Conservation (phyloP, 2,888 invertebrate species). For the Mesorhabditis spiculigera region DNA sequence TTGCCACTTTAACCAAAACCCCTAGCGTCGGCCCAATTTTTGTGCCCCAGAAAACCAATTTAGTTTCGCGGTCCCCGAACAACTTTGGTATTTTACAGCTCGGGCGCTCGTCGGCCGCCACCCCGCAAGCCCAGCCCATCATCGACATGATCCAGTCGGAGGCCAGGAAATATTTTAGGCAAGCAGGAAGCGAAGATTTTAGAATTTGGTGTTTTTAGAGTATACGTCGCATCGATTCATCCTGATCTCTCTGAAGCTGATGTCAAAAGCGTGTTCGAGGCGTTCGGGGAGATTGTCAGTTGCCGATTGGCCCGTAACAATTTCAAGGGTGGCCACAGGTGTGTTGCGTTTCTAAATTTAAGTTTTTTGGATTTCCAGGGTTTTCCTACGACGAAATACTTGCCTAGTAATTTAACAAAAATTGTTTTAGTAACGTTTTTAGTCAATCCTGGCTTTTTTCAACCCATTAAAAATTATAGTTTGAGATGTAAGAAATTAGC, state of each 20-base stretch:
- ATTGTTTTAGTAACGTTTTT: too few species aligned
- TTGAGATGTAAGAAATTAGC: too few species aligned
- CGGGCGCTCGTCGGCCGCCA: slow-evolving; percentile 85
- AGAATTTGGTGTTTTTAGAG: slow-evolving; percentile 69
- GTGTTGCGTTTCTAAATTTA: background rate
- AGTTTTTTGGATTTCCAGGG: too few species aligned
- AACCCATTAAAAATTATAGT: too few species aligned
- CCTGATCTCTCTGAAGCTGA: slow-evolving; percentile 94
- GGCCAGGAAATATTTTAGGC: slow-evolving; percentile 69
- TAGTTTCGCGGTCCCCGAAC: too few species aligned
- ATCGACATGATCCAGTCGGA: slow-evolving; percentile 98
- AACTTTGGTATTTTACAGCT: slow-evolving; percentile 64
- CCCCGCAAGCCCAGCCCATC: slow-evolving; percentile 99
- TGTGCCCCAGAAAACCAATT: too few species aligned
- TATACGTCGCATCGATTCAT: slow-evolving; percentile 93
- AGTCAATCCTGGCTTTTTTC: too few species aligned
- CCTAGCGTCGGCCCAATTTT: too few species aligned
- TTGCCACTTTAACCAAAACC: too few species aligned
- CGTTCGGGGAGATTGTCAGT: slow-evolving; percentile 90
- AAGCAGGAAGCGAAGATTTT: slow-evolving; percentile 81
- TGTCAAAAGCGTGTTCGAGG: slow-evolving; percentile 96
- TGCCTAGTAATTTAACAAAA: too few species aligned
- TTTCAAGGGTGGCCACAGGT: slow-evolving; percentile 64
- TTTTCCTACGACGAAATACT: too few species aligned
- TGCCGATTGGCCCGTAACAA: slow-evolving; percentile 85